Percentiles rank a stretch among this genome's conserved stretches.
Conservation (phyloP, 1,140 invertebrate species). For the Lepidurus couesii region DNA sequence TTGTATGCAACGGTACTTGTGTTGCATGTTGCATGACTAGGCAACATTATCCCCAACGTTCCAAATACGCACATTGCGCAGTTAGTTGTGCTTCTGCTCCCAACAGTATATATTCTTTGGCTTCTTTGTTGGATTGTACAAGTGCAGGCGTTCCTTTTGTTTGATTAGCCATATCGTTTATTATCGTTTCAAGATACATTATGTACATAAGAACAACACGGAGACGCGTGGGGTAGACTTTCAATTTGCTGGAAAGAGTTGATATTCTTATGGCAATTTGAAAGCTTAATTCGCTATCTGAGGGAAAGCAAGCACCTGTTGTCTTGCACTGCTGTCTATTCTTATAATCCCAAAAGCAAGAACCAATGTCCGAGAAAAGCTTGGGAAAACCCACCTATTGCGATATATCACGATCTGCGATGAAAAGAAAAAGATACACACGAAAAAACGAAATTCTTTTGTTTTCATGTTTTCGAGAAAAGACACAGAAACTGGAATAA, state of each 20-base stretch:
- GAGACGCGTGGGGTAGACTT: too few relatives aligned
- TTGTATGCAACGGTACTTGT: background rate
- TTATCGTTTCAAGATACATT: background rate
- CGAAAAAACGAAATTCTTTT: background rate
- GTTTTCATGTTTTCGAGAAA: background rate
- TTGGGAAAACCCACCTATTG: background rate
- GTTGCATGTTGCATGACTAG: constrained; percentile 1
- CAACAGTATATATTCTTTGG: background rate
- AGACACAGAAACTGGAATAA: background rate
- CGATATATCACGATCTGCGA: background rate
- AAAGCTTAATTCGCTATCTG: background rate
- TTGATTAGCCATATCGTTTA: background rate
- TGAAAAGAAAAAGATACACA: background rate
- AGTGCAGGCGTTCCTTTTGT: background rate
- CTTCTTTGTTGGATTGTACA: background rate
- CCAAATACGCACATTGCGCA: background rate
- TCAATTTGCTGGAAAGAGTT: background rate
- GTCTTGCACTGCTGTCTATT: background rate
- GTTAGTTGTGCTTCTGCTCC: background rate
- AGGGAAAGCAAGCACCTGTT: background rate
- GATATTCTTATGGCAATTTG: background rate
- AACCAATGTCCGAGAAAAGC: background rate
- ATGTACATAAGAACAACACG: background rate
- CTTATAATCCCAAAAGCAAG: background rate
- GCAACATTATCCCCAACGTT: background rate